Conservation (phyloP, 2,888 invertebrate genomes). For the Drosophila subsilvestris region DNA sequence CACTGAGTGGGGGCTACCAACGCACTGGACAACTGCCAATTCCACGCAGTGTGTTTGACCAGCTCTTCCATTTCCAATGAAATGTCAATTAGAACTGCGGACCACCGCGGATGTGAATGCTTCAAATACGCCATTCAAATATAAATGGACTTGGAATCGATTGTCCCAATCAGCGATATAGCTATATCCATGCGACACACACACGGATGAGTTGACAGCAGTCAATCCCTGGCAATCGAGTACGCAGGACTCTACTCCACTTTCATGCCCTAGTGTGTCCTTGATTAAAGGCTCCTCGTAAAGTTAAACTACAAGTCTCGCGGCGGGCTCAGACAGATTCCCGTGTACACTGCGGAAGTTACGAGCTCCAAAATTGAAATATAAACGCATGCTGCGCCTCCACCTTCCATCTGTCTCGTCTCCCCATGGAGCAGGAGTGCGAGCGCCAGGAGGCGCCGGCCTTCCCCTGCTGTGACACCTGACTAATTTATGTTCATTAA, state of each 20-base stretch:
- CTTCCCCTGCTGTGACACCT: conserved; percentile 63
- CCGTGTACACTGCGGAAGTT: conserved; percentile 28
- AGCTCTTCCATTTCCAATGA: conserved; percentile 47
- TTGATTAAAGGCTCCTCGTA: conserved; percentile 39
- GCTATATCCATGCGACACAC: background rate
- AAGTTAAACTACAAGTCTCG: conserved; percentile 26
- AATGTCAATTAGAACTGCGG: conserved; percentile 49
- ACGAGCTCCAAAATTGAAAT: conserved; percentile 67
- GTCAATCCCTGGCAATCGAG: background rate
- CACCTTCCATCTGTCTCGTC: background rate
- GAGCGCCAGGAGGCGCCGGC: conserved; percentile 7
- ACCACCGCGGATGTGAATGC: background rate
- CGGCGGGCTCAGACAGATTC: conserved; percentile 17
- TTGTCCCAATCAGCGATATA: background rate
- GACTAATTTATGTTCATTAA: conserved; percentile 82
- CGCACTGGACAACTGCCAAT: too few species aligned
- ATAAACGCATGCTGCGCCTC: conserved; percentile 56
- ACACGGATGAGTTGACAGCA: too few species aligned
- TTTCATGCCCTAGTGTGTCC: conserved; percentile 19
- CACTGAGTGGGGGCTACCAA: too few species aligned
- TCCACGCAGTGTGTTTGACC: too few species aligned
- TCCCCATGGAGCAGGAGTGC: background rate
- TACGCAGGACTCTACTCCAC: too few species aligned
- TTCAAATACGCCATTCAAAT: conserved; percentile 5
- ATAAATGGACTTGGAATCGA: conserved; percentile 19